phyloP scores from a whole-genome alignment of 2,113 vertebrate genomes.

The Spea multiplicata region DNA sequence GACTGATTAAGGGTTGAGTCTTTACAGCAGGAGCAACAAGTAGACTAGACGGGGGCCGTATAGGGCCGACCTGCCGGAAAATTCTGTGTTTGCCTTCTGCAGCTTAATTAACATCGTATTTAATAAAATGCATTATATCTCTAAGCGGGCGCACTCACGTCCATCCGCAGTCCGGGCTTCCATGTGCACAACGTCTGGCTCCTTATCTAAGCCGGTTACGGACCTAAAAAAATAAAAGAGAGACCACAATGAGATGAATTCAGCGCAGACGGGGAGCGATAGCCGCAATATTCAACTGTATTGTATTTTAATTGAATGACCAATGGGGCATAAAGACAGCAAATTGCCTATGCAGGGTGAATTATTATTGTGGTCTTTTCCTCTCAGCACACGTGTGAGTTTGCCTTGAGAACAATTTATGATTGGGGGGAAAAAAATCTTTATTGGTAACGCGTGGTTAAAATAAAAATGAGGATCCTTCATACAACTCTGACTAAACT shows the following conservation, averaged over 20 bases:
- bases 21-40: too few relatives aligned
- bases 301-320: conserved; percentile 32
- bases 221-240: conserved; percentile 72
- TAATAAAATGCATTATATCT: conserved; percentile 12
- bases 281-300: conserved; percentile 1
- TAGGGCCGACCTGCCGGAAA: too few relatives aligned
- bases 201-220: conserved; percentile 85
- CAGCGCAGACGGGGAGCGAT: not conserved
- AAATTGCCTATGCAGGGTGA: conserved; percentile 12
- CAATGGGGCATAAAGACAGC: conserved; percentile 20
- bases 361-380: not conserved
- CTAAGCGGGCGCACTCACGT: conserved; percentile 73
- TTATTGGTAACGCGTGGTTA: too few relatives aligned
- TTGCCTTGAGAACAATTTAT: not conserved
- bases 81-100: conserved; percentile 37
- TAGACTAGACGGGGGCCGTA: too few relatives aligned
- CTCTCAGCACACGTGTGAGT: not conserved
- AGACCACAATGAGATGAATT: conserved; percentile 3
- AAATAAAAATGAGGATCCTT: too few relatives aligned
- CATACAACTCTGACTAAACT: too few relatives aligned
- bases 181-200: conserved; percentile 92
- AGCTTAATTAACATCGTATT: conserved; percentile 54
- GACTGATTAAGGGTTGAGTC: too few relatives aligned
- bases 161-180: conserved; percentile 88
- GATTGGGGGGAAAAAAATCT: too few relatives aligned